phyloP scores from a whole-genome alignment of 2,888 invertebrate genomes.

The Nezara viridula region DNA sequence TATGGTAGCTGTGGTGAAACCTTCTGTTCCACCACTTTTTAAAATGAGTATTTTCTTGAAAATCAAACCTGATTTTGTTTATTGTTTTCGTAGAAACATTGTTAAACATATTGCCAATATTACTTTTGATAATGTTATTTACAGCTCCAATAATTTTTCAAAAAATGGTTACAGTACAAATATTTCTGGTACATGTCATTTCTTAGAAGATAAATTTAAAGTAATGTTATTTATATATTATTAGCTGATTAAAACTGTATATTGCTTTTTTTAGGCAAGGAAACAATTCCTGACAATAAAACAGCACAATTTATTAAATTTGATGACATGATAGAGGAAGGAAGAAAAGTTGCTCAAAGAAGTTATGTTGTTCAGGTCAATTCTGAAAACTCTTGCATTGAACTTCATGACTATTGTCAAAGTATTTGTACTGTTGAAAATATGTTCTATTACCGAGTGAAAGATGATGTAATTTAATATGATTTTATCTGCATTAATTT shows the following conservation, averaged over 20 bases:
- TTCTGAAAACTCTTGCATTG: constrained; percentile 77
- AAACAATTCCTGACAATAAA: neutral
- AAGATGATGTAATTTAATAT: constrained; percentile 59
- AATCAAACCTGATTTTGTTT: constrained; percentile 26
- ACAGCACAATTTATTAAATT: constrained; percentile 68
- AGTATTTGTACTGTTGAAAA: constrained; percentile 75
- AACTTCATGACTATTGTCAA: constrained; percentile 79
- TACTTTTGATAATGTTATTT: neutral
- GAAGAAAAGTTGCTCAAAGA: constrained; percentile 77
- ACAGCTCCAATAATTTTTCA: neutral
- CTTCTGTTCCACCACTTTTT: constrained; percentile 17
- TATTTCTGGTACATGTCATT: neutral
- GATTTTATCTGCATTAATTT: neutral
- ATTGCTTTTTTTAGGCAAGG: neutral
- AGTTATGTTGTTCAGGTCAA: constrained; percentile 84
- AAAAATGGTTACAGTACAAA: constrained; percentile 12
- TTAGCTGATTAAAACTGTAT: too few species aligned
- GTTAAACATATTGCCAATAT: constrained; percentile 32
- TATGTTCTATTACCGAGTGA: constrained; percentile 65
- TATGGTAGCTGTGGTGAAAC: constrained; percentile 13
- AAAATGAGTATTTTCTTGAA: constrained; percentile 13
- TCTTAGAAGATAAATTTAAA: neutral
- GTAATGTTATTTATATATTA: neutral
- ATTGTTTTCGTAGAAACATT: constrained; percentile 31
- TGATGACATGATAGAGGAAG: constrained; percentile 74